A percentile compares a stretch with the other conserved stretches of the same genome.
Conservation (phyloP, 2,888 invertebrate species). For the Dimorphilus gyrociliatus region DNA sequence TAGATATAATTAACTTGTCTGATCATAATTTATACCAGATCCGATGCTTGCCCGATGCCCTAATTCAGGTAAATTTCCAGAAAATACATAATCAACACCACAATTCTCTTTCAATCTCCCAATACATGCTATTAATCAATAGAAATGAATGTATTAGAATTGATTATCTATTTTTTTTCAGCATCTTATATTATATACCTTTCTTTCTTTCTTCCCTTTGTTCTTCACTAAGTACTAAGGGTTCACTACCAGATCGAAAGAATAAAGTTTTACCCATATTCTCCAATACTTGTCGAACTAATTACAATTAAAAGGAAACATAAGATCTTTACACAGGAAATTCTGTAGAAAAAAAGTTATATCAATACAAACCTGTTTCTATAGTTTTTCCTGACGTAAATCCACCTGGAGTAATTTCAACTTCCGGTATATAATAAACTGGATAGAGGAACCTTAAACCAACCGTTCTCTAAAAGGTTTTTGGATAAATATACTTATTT, state of each 20-base stretch:
- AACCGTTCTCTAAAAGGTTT: constrained; percentile 27
- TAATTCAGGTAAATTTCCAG: too few relatives aligned
- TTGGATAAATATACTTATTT: constrained; percentile 3
- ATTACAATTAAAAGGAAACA: too few relatives aligned
- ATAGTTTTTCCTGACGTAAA: constrained; percentile 29
- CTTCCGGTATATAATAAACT: constrained; percentile 39
- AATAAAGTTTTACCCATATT: constrained; percentile 40
- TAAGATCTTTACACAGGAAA: too few relatives aligned
- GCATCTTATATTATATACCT: constrained; percentile 15
- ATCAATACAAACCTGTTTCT: constrained; percentile 29
- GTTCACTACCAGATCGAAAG: constrained; percentile 38
- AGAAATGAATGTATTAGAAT: not conserved
- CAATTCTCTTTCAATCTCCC: not conserved
- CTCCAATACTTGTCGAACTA: constrained; percentile 34
- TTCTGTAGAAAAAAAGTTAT: too few relatives aligned
- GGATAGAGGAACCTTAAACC: constrained; percentile 40
- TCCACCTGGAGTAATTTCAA: constrained; percentile 27
- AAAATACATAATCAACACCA: too few relatives aligned
- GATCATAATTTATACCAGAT: too few relatives aligned
- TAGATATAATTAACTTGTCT: too few relatives aligned
- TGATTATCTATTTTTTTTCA: not conserved
- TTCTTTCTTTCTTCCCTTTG: constrained; percentile 36
- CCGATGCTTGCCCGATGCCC: too few relatives aligned
- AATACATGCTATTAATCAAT: not conserved
- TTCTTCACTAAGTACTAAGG: constrained; percentile 37